Evolutionary conservation across 2,113 vertebrate species (phyloP).

Genomic region (Engystomops pustulosus): DNA sequence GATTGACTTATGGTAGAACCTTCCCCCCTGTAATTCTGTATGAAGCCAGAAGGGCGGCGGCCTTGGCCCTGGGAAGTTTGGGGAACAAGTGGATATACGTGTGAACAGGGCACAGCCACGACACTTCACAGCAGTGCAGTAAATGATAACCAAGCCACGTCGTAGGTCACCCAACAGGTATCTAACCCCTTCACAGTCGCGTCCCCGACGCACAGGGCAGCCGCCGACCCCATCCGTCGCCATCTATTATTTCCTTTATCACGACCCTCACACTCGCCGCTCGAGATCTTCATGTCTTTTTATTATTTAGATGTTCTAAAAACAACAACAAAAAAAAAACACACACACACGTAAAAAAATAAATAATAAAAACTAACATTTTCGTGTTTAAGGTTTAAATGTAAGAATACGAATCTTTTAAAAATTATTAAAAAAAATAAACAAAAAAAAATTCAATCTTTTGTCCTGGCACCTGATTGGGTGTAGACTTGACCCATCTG

Average conservation of each 20-base stretch:
- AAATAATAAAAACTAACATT: conserved; percentile 45
- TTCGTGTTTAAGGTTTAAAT: conserved; percentile 64
- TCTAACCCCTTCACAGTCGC: too few species aligned
- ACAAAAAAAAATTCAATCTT: conserved; percentile 55
- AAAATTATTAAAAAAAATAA: neutral
- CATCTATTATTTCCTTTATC: conserved; percentile 36
- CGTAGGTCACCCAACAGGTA: neutral
- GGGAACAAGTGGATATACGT: neutral
- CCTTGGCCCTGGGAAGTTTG: neutral
- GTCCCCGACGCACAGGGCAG: too few species aligned
- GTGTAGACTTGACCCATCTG: conserved; percentile 52
- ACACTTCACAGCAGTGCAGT: conserved; percentile 5
- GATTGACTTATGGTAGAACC: neutral
- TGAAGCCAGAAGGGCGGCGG: neutral
- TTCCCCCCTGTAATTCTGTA: conserved; percentile 20
- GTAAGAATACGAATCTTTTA: conserved; percentile 53
- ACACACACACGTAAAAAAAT: conserved; percentile 58
- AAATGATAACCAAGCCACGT: neutral
- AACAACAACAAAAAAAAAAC: conserved; percentile 21
- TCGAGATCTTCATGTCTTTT: conserved; percentile 64
- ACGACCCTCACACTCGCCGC: conserved; percentile 53
- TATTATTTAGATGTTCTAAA: conserved; percentile 62
- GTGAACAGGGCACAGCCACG: neutral
- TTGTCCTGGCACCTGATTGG: conserved; percentile 34
- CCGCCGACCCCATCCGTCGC: conserved; percentile 6